These are phyloP conservation scores for Silvanus unidentatus DNA, from an alignment of 2,888 invertebrate species.

Conservation along the genomic window DNA sequence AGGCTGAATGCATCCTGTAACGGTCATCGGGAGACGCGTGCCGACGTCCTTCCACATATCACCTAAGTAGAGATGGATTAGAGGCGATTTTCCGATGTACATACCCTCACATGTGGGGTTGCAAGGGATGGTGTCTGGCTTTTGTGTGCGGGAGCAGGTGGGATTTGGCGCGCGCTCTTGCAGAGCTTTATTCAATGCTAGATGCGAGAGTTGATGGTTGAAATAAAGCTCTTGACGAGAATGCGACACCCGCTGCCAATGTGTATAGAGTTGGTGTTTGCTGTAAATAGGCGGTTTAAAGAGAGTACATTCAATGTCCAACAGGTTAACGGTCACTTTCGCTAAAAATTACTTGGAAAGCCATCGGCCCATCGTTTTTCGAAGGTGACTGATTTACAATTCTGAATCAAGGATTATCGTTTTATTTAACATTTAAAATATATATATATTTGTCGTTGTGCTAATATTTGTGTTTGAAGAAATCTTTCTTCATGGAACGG, in stretches of 20 bases:
- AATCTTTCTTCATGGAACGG: too few species aligned
- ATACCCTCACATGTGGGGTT: slow-evolving; percentile 28
- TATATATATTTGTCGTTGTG: too few species aligned
- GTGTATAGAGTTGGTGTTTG: neutral
- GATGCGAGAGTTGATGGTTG: slow-evolving; percentile 15
- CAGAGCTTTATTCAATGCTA: slow-evolving; percentile 18
- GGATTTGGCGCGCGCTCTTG: slow-evolving; percentile 32
- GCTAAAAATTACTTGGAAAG: too few species aligned
- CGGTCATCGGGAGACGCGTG: slow-evolving; percentile 41
- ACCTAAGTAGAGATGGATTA: slow-evolving; percentile 16
- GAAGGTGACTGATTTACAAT: too few species aligned
- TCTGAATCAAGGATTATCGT: too few species aligned
- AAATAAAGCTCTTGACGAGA: slow-evolving; percentile 18
- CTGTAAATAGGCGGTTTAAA: neutral
- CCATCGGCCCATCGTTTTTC: too few species aligned
- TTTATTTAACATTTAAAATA: too few species aligned
- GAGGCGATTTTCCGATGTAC: slow-evolving; percentile 19
- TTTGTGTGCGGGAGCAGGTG: slow-evolving; percentile 33
- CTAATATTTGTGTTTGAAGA: too few species aligned
- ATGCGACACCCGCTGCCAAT: slow-evolving; percentile 13
- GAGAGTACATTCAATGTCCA: too few species aligned
- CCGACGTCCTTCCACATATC: slow-evolving; percentile 27
- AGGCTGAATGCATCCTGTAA: slow-evolving; percentile 35
- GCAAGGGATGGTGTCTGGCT: slow-evolving; percentile 28
- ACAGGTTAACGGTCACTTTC: too few species aligned